Evolutionary conservation across 2,797 vertebrate genomes (phyloP).

Genomic region (Gymnodraco acuticeps): DNA sequence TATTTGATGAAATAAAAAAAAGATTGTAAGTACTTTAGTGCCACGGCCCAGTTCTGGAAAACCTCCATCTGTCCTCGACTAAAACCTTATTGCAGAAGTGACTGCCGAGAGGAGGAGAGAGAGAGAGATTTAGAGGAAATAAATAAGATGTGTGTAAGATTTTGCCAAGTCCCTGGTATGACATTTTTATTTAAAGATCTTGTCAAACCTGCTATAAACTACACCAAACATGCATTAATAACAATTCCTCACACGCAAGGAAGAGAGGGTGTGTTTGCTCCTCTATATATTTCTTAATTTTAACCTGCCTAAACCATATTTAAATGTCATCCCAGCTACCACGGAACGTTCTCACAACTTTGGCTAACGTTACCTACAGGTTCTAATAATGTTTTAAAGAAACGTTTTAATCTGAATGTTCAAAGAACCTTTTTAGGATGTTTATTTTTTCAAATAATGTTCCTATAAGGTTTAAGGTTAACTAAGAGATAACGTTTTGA

Average conservation of each 20-base stretch:
- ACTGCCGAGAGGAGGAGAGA: constrained; percentile 21
- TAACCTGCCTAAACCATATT: neutral
- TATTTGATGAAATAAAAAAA: constrained; percentile 74
- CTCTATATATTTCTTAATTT: constrained; percentile 2
- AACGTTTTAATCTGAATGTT: no score
- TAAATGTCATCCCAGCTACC: neutral
- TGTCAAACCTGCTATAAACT: neutral
- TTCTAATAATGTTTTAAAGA: no score
- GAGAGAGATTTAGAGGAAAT: constrained; percentile 32
- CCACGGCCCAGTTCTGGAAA: constrained; percentile 64
- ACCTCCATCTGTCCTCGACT: constrained; percentile 68
- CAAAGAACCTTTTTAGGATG: no score
- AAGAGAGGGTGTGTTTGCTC: constrained; percentile 1
- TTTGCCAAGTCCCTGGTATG: neutral
- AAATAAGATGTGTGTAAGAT: constrained; percentile 50
- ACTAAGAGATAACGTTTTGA: no score
- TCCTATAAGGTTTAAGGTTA: no score
- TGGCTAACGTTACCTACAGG: no score
- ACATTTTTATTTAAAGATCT: constrained; percentile 8
- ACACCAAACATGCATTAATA: neutral
- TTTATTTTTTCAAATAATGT: no score
- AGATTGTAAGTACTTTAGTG: constrained; percentile 72
- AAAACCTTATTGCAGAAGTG: constrained; percentile 57
- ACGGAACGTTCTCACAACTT: no score
- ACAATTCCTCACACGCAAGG: neutral